Percentiles rank a stretch among this genome's conserved stretches.
These are phyloP conservation scores for Phanerotoma sp. DNA, from an alignment of 2,888 invertebrate genomes.

Conservation along the genomic window DNA sequence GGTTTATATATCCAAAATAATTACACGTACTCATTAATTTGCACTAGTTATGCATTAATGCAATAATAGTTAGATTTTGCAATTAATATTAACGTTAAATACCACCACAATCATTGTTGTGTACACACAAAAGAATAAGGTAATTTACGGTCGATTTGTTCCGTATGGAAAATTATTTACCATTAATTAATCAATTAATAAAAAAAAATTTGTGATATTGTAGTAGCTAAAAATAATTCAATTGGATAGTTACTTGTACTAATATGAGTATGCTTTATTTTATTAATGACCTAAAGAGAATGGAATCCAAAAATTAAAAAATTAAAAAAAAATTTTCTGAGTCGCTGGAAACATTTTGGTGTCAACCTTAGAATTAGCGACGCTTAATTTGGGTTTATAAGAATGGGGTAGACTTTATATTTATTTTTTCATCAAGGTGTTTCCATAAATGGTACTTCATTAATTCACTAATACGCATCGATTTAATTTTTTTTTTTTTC, in stretches of 20 bases:
- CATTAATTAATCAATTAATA: too few species aligned
- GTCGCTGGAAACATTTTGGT: slow-evolving; percentile 31
- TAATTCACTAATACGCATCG: slow-evolving; percentile 14
- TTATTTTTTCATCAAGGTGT: slow-evolving; percentile 58
- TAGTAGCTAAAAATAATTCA: neutral
- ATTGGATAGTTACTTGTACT: neutral
- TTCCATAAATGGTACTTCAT: slow-evolving; percentile 51
- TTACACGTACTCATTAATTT: slow-evolving; percentile 35
- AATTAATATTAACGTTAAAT: slow-evolving; percentile 53
- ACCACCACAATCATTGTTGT: slow-evolving; percentile 46
- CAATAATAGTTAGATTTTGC: slow-evolving; percentile 44
- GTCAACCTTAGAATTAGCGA: slow-evolving; percentile 9
- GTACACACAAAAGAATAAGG: slow-evolving; percentile 33
- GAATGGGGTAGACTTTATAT: slow-evolving; percentile 20
- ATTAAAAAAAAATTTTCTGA: neutral
- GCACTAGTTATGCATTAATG: slow-evolving; percentile 45
- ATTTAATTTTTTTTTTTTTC: neutral
- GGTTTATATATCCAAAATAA: slow-evolving; percentile 50
- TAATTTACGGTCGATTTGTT: too few species aligned
- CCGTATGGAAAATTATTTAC: too few species aligned
- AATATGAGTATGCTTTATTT: neutral
- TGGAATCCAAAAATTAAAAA: neutral
- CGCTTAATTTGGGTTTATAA: slow-evolving; percentile 19
- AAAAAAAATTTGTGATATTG: slow-evolving; percentile 1
- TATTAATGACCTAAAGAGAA: neutral